Conservation (phyloP, 2,113 vertebrate genomes). For the Phaethon lepturus region DNA sequence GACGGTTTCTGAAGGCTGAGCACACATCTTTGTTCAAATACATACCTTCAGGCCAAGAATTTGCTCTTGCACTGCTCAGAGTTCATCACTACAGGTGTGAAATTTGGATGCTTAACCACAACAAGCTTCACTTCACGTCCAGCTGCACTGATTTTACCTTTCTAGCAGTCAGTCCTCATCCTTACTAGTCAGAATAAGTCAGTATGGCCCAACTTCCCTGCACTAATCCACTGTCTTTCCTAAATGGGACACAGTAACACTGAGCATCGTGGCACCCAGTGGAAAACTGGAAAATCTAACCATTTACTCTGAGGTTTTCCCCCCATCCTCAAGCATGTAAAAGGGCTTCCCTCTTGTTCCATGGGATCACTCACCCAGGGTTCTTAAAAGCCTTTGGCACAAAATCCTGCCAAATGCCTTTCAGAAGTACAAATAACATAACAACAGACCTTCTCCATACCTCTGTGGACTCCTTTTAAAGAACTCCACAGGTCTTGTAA, state of each 20-base stretch:
- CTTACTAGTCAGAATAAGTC: neutral
- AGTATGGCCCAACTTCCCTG: neutral
- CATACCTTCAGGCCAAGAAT: neutral
- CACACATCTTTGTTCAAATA: fast-evolving
- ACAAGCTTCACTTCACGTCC: neutral
- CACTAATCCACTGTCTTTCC: neutral
- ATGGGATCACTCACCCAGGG: neutral
- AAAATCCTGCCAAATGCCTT: neutral
- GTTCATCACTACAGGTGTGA: neutral
- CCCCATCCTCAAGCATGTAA: neutral
- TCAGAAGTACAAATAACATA: neutral
- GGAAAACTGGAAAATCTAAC: neutral
- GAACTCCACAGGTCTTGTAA: neutral
- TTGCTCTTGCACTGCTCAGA: neutral
- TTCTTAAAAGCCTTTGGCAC: neutral
- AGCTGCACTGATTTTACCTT: neutral
- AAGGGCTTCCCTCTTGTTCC: neutral
- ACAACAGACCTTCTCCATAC: neutral
- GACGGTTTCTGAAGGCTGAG: neutral
- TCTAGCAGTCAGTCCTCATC: neutral
- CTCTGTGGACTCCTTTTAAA: neutral
- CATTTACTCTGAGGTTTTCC: neutral
- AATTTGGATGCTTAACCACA: neutral
- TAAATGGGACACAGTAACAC: neutral
- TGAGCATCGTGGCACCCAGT: neutral